Base-by-base conservation (phyloP, 2,113 vertebrate genomes). In the Scomber colias region DNA sequence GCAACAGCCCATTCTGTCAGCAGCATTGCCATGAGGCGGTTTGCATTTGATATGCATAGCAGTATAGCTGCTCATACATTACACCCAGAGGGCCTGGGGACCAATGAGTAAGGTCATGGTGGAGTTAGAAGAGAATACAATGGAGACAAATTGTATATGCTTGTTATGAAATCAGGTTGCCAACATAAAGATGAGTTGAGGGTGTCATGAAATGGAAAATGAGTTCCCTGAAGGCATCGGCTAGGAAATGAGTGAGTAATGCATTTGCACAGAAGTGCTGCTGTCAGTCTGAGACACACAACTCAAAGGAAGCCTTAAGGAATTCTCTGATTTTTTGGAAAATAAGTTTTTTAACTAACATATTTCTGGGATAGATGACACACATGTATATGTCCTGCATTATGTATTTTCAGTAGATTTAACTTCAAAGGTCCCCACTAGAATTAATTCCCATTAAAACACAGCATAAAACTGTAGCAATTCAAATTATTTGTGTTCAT, bases 131-230 rank as follows among this genome's bases (percentile, higher is more conserved):
- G 24, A 27, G 24, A 86, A 85, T 81, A 83, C 85, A 88, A 74
- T 77, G 48, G 73, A 86, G 90, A 86, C 83, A 89, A 91, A 90
- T 89, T 88, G 87, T 90, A 86, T 82, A 80, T 84, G 79, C 84
- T 79, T 82, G 89, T 92, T 90, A 85, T 82, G 79, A 84, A 89
- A 89, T 89, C 87, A 80, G 81, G 76, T 86, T 84, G 82, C 60
- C 44, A 21, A 80, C 75, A 86, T 78, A 61, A 79, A 82, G 84
- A 91, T 83, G 89, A 90, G 86, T 78, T 40, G 77, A 68, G 72
- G 59, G 61, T 84, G 78, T 82, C 19, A 46, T n/a, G 56, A 84
- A 86, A 91, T 85, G 60, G 84, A 76, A 87, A 90, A 89, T 84
- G 27, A 85, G 82, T 53, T 89, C 84, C 87, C 87, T 17, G 31